A percentile compares a stretch with the other conserved stretches of the same genome.
phyloP scores from a whole-genome alignment of 2,113 vertebrate genomes.

The Carlito syrichta region DNA sequence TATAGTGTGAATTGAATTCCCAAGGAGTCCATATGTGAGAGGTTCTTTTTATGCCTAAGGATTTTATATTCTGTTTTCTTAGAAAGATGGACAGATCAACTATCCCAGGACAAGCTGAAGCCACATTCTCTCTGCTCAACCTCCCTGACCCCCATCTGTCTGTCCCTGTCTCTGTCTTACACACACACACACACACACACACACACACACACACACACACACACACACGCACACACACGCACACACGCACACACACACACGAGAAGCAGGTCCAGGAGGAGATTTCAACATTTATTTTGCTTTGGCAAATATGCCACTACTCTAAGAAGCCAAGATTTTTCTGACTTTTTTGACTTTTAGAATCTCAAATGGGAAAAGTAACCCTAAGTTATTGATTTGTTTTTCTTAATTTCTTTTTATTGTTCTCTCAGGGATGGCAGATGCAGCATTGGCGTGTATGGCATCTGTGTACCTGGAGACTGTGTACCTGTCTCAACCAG shows the following conservation, averaged over 20 bases:
- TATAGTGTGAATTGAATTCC: background rate
- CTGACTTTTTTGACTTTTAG: background rate
- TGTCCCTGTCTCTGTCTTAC: background rate
- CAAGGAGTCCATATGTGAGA: background rate
- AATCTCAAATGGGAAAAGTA: background rate
- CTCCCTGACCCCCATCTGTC: accelerated
- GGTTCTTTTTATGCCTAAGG: background rate
- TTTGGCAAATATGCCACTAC: background rate
- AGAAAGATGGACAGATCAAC: background rate
- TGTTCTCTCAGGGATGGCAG: background rate
- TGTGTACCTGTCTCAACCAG: background rate
- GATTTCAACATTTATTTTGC: background rate
- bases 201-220: too few relatives aligned
- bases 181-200: too few relatives aligned
- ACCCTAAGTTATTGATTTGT: background rate
- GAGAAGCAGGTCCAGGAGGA: background rate
- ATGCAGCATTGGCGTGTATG: background rate
- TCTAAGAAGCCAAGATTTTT: background rate
- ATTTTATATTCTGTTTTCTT: background rate
- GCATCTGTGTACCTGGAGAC: background rate
- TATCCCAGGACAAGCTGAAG: background rate
- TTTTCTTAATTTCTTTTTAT: background rate
- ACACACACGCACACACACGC: too few relatives aligned
- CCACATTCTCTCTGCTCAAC: background rate
- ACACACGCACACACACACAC: too few relatives aligned